Base-by-base conservation (phyloP, 2,888 invertebrate species). In the Glaucopsyche alexis region DNA sequence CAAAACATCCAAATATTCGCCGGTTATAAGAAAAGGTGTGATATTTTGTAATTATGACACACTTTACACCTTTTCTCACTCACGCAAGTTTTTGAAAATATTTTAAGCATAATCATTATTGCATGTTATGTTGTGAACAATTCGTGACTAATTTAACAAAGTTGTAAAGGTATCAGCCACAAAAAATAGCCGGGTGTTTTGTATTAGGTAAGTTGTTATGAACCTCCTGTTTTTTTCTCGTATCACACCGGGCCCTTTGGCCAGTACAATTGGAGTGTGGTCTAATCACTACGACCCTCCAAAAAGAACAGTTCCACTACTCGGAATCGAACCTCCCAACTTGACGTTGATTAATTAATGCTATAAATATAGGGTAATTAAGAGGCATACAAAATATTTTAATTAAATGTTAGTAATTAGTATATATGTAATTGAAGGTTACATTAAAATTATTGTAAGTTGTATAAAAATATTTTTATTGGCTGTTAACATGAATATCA, bases 211-310 rank as follows among this genome's bases (percentile, higher is more conserved):
- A 60, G 60, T 38, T 60, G 60, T 60, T 38, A 50, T n/a, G 13
- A 29, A 29, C 13, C 11, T 47, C 47, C 13, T 7, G 42, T 38
- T 60, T 60, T 60, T 60, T 60, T 60, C 55, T 29, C 55, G 13
- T 60, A 29, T 38, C 60, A 60, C 60, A 60, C 60, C 60, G 60
- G 60, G 60, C 60, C 60, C 29, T 60, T 60, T 60, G 60, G 60
- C 29, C 60, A 60, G 60, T 16, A 60, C 60, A 60, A 60, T 60
- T 13, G 47, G 47, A 47, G 60, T 60, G 29, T 38, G 55, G 29
- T 55, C 69, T 75, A 80, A 83, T 83, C 82, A 85, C 85, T 84
- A 85, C 83, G 60, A 60, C 19, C 60, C 60, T 50, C 50, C 50
- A 0, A 60, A 60, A 60, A 60, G 29, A 60, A 60, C 29, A 14